Conservation (phyloP, 2,888 invertebrate species). For the Artemia sinica region DNA sequence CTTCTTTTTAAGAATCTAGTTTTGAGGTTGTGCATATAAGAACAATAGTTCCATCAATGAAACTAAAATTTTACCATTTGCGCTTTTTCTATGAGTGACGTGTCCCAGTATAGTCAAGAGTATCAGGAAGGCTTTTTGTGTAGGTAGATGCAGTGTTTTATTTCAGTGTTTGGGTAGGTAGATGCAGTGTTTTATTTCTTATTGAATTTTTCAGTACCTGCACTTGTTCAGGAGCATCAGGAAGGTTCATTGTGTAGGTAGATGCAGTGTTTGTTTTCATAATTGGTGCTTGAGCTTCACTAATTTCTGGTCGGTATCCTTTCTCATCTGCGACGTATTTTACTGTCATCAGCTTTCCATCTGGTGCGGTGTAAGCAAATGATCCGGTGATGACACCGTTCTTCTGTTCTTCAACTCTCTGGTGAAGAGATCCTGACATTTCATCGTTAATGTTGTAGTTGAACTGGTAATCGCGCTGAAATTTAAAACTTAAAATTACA, state of each 20-base stretch:
- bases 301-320: slow-evolving; percentile 20
- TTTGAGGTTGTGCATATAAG: too few species aligned
- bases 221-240: slow-evolving; percentile 17
- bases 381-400: slow-evolving; percentile 20
- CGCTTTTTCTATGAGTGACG: too few species aligned
- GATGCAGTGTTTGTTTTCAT: neutral
- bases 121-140: slow-evolving; percentile 17
- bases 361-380: slow-evolving; percentile 20
- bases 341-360: slow-evolving; percentile 21
- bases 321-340: slow-evolving; percentile 21
- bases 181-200: neutral
- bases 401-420: slow-evolving; percentile 19
- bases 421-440: slow-evolving; percentile 19
- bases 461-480: slow-evolving; percentile 21
- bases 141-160: neutral
- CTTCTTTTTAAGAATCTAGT: too few species aligned
- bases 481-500: neutral
- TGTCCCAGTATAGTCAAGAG: neutral
- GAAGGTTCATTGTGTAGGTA: slow-evolving; percentile 17
- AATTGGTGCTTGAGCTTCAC: slow-evolving; percentile 15
- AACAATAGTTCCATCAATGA: too few species aligned
- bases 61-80: too few species aligned
- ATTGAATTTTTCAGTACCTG: slow-evolving; percentile 9
- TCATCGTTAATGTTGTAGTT: slow-evolving; percentile 21
- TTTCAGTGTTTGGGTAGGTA: too few species aligned